These are phyloP conservation scores for Sympetrum striolatum DNA, from an alignment of 2,888 invertebrate genomes.

Conservation along the genomic window DNA sequence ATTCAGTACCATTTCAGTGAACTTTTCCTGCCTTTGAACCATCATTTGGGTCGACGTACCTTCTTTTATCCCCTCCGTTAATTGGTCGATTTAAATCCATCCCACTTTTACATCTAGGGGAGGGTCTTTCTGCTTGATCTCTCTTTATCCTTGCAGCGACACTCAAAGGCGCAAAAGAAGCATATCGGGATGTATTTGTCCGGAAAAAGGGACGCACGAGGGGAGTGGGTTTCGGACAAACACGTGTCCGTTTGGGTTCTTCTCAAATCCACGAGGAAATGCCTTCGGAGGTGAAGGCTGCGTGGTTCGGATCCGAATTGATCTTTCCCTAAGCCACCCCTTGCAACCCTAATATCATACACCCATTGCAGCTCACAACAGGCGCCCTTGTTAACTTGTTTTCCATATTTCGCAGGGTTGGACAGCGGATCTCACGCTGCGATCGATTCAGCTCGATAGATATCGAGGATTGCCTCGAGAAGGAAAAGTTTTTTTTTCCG, in stretches of 20 bases:
- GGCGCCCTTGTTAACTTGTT: not conserved
- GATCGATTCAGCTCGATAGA: no score
- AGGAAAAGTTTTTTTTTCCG: no score
- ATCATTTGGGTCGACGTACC: not conserved
- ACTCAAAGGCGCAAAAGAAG: not conserved
- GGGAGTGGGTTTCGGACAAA: not conserved
- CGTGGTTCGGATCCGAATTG: not conserved
- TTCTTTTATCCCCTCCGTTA: not conserved
- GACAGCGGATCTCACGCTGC: no score
- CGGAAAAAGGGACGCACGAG: not conserved
- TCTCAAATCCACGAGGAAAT: not conserved
- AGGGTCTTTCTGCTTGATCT: not conserved
- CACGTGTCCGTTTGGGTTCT: not conserved
- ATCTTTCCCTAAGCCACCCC: not conserved
- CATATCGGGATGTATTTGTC: not conserved
- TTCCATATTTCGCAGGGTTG: not conserved
- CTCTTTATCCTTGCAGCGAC: constrained; percentile 11
- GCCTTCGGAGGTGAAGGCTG: not conserved
- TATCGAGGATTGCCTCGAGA: no score
- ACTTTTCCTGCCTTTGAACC: no score
- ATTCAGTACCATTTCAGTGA: no score
- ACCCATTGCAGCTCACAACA: not conserved
- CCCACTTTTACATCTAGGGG: not conserved
- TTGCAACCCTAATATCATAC: not conserved
- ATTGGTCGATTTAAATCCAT: not conserved